These are phyloP conservation scores for Drosophila meridionalis DNA, from an alignment of 2,888 invertebrate genomes.

Conservation along the genomic window DNA sequence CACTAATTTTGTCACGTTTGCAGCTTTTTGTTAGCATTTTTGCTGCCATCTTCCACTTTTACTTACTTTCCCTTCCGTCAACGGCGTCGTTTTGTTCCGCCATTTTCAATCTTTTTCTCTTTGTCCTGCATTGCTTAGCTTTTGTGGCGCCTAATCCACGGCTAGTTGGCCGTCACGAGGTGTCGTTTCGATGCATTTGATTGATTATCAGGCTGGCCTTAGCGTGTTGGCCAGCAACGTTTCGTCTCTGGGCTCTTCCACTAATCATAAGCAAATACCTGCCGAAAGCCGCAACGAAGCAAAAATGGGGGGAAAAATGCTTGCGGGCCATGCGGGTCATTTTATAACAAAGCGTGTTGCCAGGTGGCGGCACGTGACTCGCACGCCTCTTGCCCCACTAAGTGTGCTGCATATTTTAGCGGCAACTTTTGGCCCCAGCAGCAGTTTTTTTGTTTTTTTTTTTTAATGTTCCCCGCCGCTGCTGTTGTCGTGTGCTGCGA, in stretches of 20 bases:
- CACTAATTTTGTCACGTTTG: slow-evolving; percentile 82
- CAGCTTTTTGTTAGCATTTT: slow-evolving; percentile 70
- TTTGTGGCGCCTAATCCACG: slow-evolving; percentile 24
- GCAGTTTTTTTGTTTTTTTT: slow-evolving; percentile 18
- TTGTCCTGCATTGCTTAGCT: slow-evolving; percentile 10
- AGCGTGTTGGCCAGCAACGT: slow-evolving; percentile 5
- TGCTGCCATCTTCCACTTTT: slow-evolving; percentile 62
- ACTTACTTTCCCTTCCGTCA: slow-evolving; percentile 37
- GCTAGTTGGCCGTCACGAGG: slow-evolving; percentile 15
- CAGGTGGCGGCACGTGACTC: slow-evolving; percentile 70
- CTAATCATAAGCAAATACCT: slow-evolving; percentile 65
- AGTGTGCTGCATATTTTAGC: slow-evolving; percentile 70
- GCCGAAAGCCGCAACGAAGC: slow-evolving; percentile 34
- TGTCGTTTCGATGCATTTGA: slow-evolving; percentile 43
- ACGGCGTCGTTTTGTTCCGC: slow-evolving; percentile 1
- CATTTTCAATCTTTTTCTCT: slow-evolving; percentile 15
- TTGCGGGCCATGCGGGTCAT: slow-evolving; percentile 39
- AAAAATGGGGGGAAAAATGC: slow-evolving; percentile 22
- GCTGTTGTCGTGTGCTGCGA: slow-evolving; percentile 58
- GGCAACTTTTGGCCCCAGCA: slow-evolving; percentile 49
- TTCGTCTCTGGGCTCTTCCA: slow-evolving; percentile 16
- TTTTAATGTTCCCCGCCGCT: slow-evolving; percentile 21
- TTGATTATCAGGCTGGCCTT: slow-evolving; percentile 39
- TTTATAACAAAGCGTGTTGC: slow-evolving; percentile 32
- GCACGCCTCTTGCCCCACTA: slow-evolving; percentile 56